Evolutionary conservation across 1,140 invertebrate genomes (phyloP).

Genomic region (Drosophila pectinifera): DNA sequence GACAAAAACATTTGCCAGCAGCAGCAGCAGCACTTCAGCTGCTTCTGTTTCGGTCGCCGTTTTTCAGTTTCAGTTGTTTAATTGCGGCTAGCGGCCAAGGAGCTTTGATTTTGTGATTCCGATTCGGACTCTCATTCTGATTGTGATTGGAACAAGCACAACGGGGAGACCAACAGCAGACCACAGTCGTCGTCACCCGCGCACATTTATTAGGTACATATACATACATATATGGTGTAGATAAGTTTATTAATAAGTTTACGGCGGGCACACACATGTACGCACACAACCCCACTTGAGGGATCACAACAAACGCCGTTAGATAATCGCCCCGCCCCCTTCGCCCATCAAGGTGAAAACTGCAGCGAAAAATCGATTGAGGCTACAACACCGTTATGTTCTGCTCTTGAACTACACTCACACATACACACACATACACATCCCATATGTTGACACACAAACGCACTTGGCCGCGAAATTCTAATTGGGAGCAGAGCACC

Average conservation of each 20-base stretch:
- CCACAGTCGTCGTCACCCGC: neutral
- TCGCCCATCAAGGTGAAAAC: slow-evolving; percentile 36
- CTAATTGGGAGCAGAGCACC: slow-evolving; percentile 28
- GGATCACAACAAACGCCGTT: slow-evolving; percentile 61
- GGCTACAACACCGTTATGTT: slow-evolving; percentile 10
- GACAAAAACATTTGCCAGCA: slow-evolving; percentile 23
- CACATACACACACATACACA: slow-evolving; percentile 2
- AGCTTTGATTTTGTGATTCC: slow-evolving; percentile 45
- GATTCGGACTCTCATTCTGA: slow-evolving; percentile 9
- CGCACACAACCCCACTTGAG: no score
- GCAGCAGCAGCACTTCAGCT: slow-evolving; percentile 4
- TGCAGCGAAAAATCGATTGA: slow-evolving; percentile 63
- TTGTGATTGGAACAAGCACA: slow-evolving; percentile 29
- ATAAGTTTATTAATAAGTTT: slow-evolving; percentile 79
- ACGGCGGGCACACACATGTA: slow-evolving; percentile 8
- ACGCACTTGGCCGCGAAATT: slow-evolving; percentile 27
- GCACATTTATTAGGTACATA: slow-evolving; percentile 24
- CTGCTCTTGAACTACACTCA: slow-evolving; percentile 61
- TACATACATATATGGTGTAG: slow-evolving; percentile 25
- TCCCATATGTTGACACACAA: no score
- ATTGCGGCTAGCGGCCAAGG: slow-evolving; percentile 37
- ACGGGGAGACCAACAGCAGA: neutral
- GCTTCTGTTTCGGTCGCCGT: slow-evolving; percentile 22
- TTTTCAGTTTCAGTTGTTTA: slow-evolving; percentile 40
- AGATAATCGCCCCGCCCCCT: slow-evolving; percentile 35